phyloP scores from a whole-genome alignment of 2,888 invertebrate genomes.

The Orthosia incerta region DNA sequence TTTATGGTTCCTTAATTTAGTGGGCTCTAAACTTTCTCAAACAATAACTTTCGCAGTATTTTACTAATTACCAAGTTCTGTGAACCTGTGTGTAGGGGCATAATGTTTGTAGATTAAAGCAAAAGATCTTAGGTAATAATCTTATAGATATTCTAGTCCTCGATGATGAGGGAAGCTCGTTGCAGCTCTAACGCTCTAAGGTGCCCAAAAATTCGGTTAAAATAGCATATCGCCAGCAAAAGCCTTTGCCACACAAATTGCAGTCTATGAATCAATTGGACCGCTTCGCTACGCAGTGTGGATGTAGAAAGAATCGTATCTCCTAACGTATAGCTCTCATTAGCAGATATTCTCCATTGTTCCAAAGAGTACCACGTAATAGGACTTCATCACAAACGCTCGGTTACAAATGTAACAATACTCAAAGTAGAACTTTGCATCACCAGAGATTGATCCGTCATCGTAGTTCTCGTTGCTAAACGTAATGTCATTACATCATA shows the following conservation, averaged over 20 bases:
- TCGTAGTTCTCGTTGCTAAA: constrained; percentile 36
- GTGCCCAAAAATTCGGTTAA: background rate
- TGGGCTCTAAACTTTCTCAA: constrained; percentile 40
- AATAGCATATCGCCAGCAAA: background rate
- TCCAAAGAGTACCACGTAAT: constrained; percentile 3
- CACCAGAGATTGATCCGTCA: constrained; percentile 10
- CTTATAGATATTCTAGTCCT: background rate
- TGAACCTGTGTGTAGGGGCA: background rate
- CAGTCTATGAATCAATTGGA: constrained; percentile 2
- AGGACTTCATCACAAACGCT: background rate
- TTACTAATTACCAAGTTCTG: constrained; percentile 8
- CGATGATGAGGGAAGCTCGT: background rate
- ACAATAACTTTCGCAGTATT: constrained; percentile 33
- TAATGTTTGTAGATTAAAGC: too few relatives aligned
- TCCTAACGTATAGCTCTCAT: constrained; percentile 10
- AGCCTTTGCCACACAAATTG: background rate
- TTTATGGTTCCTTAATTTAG: constrained; percentile 35
- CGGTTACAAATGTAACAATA: background rate
- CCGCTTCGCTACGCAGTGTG: background rate
- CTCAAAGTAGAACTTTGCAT: constrained; percentile 15
- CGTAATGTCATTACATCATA: constrained; percentile 23
- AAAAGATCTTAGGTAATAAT: too few relatives aligned
- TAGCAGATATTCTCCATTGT: constrained; percentile 19
- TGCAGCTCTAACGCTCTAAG: background rate
- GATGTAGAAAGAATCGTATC: background rate